These are phyloP conservation scores for Stigmatopora nigra DNA, from an alignment of 2,113 vertebrate species.

Conservation along the genomic window DNA sequence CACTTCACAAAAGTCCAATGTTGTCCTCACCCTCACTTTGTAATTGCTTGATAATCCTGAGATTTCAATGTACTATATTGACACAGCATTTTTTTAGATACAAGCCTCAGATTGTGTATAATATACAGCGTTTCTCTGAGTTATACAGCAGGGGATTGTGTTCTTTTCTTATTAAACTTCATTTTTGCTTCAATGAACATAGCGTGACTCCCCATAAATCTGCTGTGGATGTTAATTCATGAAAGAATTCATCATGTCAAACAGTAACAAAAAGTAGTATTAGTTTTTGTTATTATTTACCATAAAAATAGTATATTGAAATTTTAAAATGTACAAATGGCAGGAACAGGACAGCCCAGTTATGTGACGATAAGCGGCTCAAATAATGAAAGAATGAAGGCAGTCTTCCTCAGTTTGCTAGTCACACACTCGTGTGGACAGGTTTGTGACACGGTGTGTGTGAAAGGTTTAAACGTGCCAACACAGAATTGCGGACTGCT, in stretches of 20 bases:
- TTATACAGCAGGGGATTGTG: no score
- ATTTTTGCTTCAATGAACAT: no score
- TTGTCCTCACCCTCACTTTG: background rate
- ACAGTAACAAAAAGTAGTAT: background rate
- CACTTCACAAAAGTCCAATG: background rate
- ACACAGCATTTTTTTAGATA: no score
- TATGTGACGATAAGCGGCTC: no score
- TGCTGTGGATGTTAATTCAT: no score
- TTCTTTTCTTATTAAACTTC: no score
- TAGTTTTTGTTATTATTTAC: background rate
- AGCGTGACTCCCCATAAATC: no score
- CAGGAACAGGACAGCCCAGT: no score
- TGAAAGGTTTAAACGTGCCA: slow-evolving; percentile 58
- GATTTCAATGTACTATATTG: no score
- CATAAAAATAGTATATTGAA: background rate
- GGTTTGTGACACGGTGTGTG: slow-evolving; percentile 64
- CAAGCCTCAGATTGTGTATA: no score
- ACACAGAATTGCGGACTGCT: slow-evolving; percentile 45
- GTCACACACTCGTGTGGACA: slow-evolving; percentile 50
- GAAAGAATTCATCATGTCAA: no score
- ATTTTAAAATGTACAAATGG: background rate
- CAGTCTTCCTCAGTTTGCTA: slow-evolving; percentile 17
- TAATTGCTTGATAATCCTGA: background rate
- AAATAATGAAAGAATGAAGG: slow-evolving; percentile 10
- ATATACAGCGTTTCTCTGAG: no score